Percentiles rank a stretch among this genome's conserved stretches.
Evolutionary conservation across 2,797 vertebrate species (phyloP).

Genomic region (Mareca penelope): DNA sequence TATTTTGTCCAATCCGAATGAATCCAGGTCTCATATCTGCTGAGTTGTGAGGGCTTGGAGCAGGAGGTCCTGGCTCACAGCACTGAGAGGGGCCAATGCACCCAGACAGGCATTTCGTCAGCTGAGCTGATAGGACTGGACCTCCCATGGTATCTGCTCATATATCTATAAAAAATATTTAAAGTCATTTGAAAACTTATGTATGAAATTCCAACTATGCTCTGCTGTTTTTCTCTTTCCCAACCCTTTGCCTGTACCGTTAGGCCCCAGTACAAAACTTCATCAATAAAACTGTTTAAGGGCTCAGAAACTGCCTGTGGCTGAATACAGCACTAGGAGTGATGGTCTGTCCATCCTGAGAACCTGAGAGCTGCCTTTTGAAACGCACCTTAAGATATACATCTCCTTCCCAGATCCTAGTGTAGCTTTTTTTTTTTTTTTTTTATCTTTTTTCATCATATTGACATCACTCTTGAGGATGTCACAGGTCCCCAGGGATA

Average conservation of each 20-base stretch:
- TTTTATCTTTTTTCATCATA: not conserved
- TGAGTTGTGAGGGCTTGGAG: not conserved
- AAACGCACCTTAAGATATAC: not conserved
- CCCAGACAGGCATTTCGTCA: not conserved
- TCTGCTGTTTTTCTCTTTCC: not conserved
- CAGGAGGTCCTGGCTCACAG: not conserved
- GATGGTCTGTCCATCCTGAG: fast-evolving
- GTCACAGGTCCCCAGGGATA: not conserved
- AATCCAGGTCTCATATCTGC: not conserved
- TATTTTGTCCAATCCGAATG: not conserved
- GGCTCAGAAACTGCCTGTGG: not conserved
- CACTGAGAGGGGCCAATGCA: fast-evolving
- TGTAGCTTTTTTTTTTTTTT: not conserved
- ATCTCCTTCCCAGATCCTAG: not conserved
- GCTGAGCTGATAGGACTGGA: not conserved
- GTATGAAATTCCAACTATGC: not conserved
- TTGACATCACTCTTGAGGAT: fast-evolving
- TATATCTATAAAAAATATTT: not conserved
- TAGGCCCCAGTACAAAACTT: not conserved
- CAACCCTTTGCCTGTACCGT: not conserved
- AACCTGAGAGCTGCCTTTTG: not conserved
- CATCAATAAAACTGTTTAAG: not conserved
- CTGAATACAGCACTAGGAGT: not conserved
- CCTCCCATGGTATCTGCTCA: not conserved
- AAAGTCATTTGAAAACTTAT: not conserved